These are phyloP conservation scores for Syrrhaptes paradoxus DNA, from an alignment of 2,113 vertebrate species.

Conservation along the genomic window DNA sequence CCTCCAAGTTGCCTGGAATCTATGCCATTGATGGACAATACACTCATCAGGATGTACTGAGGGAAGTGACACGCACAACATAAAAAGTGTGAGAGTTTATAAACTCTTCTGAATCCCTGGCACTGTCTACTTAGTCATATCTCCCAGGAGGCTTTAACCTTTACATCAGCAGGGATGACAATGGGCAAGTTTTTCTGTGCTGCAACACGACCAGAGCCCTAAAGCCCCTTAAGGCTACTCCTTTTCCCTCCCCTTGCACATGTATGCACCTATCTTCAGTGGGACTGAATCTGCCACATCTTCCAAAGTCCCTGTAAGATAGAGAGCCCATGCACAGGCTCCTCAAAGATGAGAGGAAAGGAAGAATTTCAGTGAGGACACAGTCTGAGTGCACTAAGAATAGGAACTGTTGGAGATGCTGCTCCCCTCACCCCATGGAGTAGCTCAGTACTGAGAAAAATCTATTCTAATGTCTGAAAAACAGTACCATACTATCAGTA, in stretches of 20 bases:
- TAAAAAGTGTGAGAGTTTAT: not conserved
- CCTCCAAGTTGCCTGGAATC: not conserved
- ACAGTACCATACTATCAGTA: not conserved
- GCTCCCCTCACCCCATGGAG: not conserved
- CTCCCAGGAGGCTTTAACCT: not conserved
- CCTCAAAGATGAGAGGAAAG: not conserved
- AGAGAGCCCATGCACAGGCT: not conserved
- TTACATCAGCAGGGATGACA: not conserved
- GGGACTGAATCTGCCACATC: not conserved
- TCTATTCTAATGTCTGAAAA: not conserved
- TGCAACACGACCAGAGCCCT: not conserved
- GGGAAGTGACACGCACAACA: not conserved
- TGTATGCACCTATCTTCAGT: not conserved
- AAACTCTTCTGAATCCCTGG: not conserved
- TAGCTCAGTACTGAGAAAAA: not conserved
- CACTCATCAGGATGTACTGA: not conserved
- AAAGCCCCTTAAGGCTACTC: not conserved
- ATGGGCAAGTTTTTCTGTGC: not conserved
- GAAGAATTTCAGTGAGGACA: not conserved
- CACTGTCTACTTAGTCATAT: not conserved
- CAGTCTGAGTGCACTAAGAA: not conserved
- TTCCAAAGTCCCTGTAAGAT: not conserved
- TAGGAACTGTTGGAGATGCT: not conserved
- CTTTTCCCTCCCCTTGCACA: not conserved
- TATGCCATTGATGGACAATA: not conserved